Evolutionary conservation across 2,797 vertebrate genomes (phyloP), one percentile per base, ranked within the genome.

Genomic region (Miichthys miiuy): DNA sequence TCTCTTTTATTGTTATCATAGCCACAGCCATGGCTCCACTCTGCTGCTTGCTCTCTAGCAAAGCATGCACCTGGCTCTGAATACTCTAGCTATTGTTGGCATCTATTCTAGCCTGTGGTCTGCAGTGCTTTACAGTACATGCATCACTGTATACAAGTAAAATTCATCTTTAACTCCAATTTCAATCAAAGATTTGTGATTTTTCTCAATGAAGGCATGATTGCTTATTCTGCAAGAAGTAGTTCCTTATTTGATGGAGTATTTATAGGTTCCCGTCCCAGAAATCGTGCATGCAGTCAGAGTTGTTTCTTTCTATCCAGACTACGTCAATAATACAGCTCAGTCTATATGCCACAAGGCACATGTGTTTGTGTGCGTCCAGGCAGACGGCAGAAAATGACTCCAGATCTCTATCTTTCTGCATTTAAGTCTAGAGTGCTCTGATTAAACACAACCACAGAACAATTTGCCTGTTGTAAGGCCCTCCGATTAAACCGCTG

Each of bases 321-420:
- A 79, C 80, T 51, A 41, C 25, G 25, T 80, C 57, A 60, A 88
- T 80, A 87, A 77, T 76, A 70, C 84, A 8, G 79, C 86, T 85
- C 76, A 86, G 86, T 89, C 75, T 75, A 62, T 79, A 70, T 60
- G 85, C 91, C 90, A 92, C 90, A 92, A 91, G 88, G 92, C 92
- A 94, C 92, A 93, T 93, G 90, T 93, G 93, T 93, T 93, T 93
- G 83, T 92, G 88, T 90, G 89, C 66, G 89, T 91, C 82, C 88
- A 90, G 82, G 91, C 93, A 94, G 93, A 94, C 93, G 90, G 93
- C 93, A 93, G 93, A 94, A 94, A 94, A 94, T 94, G 88, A 92
- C 92, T 92, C 68, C 88, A 91, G 93, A 94, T 94, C 86, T 87
- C 62, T 94, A 94, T 94, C 93, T 92, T 81, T 86, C 85, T 83